These are phyloP conservation scores for Penaeus vannamei DNA, from an alignment of 1,140 invertebrate genomes.

Conservation along the genomic window DNA sequence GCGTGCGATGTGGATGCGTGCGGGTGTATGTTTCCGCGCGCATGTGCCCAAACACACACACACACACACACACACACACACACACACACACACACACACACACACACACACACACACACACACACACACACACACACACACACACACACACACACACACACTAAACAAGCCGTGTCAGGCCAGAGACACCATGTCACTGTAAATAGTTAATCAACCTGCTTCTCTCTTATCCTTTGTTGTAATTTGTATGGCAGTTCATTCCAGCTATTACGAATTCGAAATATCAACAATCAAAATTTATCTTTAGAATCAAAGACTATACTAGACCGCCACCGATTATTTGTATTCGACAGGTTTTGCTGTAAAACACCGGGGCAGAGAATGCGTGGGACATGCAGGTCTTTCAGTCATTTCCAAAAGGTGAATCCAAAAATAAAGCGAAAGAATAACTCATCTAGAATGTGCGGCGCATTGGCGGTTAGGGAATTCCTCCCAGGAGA, in stretches of 20 bases:
- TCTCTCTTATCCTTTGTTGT: slow-evolving; percentile 43
- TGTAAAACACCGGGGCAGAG: slow-evolving; percentile 19
- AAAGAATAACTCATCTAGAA: no score
- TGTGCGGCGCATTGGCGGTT: no score
- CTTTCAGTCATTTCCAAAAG: neutral
- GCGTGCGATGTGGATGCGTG: no score
- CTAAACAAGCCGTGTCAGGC: neutral
- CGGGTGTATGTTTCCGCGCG: no score
- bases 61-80: no score
- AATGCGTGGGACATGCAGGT: neutral
- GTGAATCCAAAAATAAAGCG: no score
- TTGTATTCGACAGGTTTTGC: slow-evolving; percentile 21
- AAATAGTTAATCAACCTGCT: slow-evolving; percentile 48
- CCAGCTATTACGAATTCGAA: slow-evolving; percentile 25
- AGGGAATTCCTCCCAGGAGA: neutral
- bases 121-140: no score
- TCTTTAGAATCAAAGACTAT: slow-evolving; percentile 38
- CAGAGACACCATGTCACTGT: slow-evolving; percentile 28
- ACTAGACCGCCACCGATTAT: slow-evolving; percentile 38
- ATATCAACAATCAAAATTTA: slow-evolving; percentile 40
- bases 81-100: no score
- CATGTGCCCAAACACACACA: no score
- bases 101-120: no score
- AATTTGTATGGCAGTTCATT: slow-evolving; percentile 32
- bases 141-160: neutral